Evolutionary conservation across 2,888 invertebrate species (phyloP), one percentile per base, ranked within the genome.

Genomic region (Alviniconcha strummeri): DNA sequence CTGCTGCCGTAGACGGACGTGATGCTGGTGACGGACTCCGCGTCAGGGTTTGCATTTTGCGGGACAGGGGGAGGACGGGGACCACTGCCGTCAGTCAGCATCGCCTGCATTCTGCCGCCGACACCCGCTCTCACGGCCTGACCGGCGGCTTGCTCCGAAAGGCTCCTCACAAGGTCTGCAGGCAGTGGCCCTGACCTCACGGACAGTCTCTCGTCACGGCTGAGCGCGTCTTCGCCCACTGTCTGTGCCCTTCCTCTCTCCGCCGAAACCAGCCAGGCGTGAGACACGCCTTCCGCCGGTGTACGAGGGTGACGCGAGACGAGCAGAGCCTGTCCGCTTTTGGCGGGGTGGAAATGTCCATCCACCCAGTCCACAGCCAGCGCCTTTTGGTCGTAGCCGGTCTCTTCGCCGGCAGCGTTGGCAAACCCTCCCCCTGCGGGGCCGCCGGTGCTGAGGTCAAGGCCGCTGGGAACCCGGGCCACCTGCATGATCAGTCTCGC

Each of bases 361-460:
- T 80, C 80, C 11, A 67, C n/a, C 80, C 80, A 80, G 4, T 80
- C 80, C 9, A 80, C 80, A 67, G 80, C 80, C 11, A 80, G 36
- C 13, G 54, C 80, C 7, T 56, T 5, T n/a, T 80, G 80, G 11
- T 56, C 80, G n/a, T 67, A 80, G 17, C 4, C 69, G 0, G 80
- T 64, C 6, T 69, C 80, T 9, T 64, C 80, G 3, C 80, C 69
- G 60, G 9, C 57, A 7, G 78, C 19, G 17, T 78, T 64, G 13
- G 17, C 78, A 13, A 78, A 78, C 60, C 60, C 13, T 11, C 4
- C 60, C 8, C 9, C 8, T 6, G 52, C 19, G 7, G 4, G 78
- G 57, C 78, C 64, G 78, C 15, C 52, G 17, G 15, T 4, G 15
- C 60, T 78, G 52, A 78, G 78, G n/a, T 78, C 78, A 7, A 52